Percentiles rank a stretch among this genome's conserved stretches.
Evolutionary conservation across 2,113 vertebrate genomes (phyloP).

Genomic region (Psittacula cyanocephala): DNA sequence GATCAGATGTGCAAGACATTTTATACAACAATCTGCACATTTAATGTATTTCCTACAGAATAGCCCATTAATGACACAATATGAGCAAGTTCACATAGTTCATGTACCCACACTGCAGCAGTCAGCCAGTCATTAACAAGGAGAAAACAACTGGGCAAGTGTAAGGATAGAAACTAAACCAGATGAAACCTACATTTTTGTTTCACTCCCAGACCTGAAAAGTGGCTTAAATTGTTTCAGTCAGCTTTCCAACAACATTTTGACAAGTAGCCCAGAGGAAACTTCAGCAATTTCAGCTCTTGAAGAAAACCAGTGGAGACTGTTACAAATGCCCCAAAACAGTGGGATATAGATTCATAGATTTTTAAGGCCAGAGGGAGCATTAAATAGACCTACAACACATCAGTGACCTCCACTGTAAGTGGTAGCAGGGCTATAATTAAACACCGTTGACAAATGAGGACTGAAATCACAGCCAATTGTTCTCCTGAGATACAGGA

Average conservation of each 20-base stretch:
- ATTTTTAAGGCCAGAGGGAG: constrained; percentile 49
- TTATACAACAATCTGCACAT: neutral
- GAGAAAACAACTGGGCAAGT: neutral
- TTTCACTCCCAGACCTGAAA: neutral
- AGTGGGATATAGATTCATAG: constrained; percentile 36
- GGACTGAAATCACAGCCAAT: constrained; percentile 60
- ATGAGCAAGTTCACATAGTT: neutral
- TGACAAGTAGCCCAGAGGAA: neutral
- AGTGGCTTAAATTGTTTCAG: neutral
- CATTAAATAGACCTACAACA: constrained; percentile 21
- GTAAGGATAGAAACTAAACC: neutral
- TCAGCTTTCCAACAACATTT: neutral
- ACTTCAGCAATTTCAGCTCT: neutral
- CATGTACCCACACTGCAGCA: neutral
- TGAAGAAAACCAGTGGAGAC: neutral
- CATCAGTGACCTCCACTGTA: constrained; percentile 9
- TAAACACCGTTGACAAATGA: constrained; percentile 62
- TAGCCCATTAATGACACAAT: neutral
- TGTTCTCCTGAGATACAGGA: constrained; percentile 14
- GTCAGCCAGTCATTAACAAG: neutral
- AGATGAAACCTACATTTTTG: neutral
- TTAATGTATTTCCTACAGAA: neutral
- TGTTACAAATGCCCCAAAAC: constrained; percentile 3
- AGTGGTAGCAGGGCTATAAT: constrained; percentile 38
- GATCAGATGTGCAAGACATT: neutral